phyloP scores from a whole-genome alignment of 2,888 invertebrate species.

The Eumerus sabulonum region DNA sequence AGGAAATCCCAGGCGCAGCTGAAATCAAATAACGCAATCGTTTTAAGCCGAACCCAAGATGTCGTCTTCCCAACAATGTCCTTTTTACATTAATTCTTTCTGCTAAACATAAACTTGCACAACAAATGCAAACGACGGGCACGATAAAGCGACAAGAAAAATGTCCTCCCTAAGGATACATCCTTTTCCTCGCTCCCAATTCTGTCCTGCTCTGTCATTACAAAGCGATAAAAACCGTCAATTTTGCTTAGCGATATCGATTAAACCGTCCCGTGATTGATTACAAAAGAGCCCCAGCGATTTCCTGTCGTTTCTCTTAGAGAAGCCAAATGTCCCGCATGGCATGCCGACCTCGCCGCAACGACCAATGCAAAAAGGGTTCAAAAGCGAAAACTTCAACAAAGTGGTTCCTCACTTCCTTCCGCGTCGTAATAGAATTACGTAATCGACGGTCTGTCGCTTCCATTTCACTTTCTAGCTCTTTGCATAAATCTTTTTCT shows the following conservation, averaged over 20 bases:
- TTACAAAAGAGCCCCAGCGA: constrained; percentile 31
- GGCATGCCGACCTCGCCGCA: neutral
- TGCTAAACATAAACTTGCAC: constrained; percentile 16
- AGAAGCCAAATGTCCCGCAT: constrained; percentile 4
- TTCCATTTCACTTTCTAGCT: constrained; percentile 8
- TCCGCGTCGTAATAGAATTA: constrained; percentile 45
- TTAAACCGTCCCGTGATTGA: constrained; percentile 51
- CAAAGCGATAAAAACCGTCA: constrained; percentile 42
- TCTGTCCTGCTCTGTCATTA: constrained; percentile 1
- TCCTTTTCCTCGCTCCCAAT: too few species aligned
- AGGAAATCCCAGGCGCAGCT: neutral
- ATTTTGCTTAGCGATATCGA: constrained; percentile 52
- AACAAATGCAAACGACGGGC: constrained; percentile 4
- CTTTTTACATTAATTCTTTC: constrained; percentile 38
- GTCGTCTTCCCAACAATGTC: constrained; percentile 22
- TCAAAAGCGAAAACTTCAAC: constrained; percentile 39
- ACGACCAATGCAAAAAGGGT: constrained; percentile 21
- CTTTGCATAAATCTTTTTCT: neutral
- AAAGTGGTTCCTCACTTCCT: constrained; percentile 47
- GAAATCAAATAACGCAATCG: constrained; percentile 30
- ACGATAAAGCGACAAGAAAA: constrained; percentile 22
- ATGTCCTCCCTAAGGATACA: constrained; percentile 18
- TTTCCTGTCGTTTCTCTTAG: constrained; percentile 23
- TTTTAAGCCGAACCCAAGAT: constrained; percentile 6
- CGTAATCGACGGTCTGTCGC: constrained; percentile 21